Evolutionary conservation across 2,113 vertebrate genomes (phyloP).

Genomic region (Merops nubicus): DNA sequence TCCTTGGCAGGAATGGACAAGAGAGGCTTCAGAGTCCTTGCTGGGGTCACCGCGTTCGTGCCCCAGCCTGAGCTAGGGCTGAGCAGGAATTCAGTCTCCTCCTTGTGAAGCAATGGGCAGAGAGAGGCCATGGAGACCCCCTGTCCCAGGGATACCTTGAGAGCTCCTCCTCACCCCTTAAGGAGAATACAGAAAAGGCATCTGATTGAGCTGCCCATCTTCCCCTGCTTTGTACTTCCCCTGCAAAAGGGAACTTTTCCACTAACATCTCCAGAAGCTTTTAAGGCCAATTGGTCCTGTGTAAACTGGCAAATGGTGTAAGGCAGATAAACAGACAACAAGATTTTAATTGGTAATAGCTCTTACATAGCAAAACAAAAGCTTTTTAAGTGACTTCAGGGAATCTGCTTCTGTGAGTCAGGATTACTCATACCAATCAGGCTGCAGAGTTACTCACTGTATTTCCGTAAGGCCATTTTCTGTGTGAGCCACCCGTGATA

Average conservation of each 20-base stretch:
- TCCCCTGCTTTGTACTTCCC: neutral
- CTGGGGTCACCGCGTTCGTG: accelerated
- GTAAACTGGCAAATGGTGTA: neutral
- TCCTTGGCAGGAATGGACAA: neutral
- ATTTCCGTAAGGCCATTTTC: neutral
- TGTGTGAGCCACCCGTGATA: neutral
- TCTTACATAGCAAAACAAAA: neutral
- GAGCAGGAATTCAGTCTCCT: neutral
- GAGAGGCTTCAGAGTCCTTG: neutral
- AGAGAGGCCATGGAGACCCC: accelerated
- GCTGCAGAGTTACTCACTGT: neutral
- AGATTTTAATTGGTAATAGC: neutral
- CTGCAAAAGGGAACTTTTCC: neutral
- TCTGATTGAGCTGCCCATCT: neutral
- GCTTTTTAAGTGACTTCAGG: neutral
- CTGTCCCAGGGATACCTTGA: neutral
- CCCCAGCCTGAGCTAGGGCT: neutral
- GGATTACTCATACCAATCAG: neutral
- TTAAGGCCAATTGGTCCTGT: neutral
- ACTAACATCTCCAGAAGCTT: neutral
- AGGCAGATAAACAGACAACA: neutral
- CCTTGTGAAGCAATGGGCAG: neutral
- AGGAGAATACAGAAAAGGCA: neutral
- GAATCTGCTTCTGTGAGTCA: neutral
- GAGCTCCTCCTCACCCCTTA: neutral